Base-by-base conservation (phyloP, 2,888 invertebrate genomes). In the Chironomus riparius region DNA sequence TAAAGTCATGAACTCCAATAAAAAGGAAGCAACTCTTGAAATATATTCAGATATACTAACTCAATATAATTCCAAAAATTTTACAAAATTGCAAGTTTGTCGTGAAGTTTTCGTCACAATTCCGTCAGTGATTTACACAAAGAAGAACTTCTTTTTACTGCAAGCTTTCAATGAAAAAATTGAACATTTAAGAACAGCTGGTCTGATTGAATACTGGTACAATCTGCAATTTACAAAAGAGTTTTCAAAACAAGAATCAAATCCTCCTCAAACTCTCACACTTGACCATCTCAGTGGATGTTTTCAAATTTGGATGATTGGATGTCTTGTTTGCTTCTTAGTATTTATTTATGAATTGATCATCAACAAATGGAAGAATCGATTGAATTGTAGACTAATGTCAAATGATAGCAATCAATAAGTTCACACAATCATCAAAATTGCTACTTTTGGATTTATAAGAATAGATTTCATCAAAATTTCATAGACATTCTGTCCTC, bases 151-250 rank as follows among this genome's bases (percentile, higher is more conserved):
- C 38, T 72, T 18, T 21, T 38, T 72, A 6, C n/a, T 72, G 28
- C 13, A 38, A 2, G 61, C 28, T 13, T 10, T 72, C 4, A 61
- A 72, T 13, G 47, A 72, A 24, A 72, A 72, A 62, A 72, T 72
- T 18, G 28, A 70, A 22, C 6, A 6, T 12, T 13, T 70, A 4
- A 48, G 28, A 50, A 10, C 61, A 62, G 62, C 72, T 10, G 72
- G 72, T 0, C 22, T 72, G 15, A 72, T 72, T 56, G 72, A 72
- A 7, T 61, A 24, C n/a, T 72, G 72, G 72, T 21, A 22, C 12
- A 18, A 15, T 2, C 22, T 10, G 13, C 12, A 15, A 7, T 18
- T 18, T 10, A 12, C 4, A 22, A 62, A 62, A 21, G 15, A 22
- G 5, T 21, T 62, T n/a, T 5, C 15, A 15, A 13, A 28, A n/a